Evolutionary conservation across 2,888 invertebrate genomes (phyloP), one percentile per base, ranked within the genome.

Genomic region (Synergus umbraculus): DNA sequence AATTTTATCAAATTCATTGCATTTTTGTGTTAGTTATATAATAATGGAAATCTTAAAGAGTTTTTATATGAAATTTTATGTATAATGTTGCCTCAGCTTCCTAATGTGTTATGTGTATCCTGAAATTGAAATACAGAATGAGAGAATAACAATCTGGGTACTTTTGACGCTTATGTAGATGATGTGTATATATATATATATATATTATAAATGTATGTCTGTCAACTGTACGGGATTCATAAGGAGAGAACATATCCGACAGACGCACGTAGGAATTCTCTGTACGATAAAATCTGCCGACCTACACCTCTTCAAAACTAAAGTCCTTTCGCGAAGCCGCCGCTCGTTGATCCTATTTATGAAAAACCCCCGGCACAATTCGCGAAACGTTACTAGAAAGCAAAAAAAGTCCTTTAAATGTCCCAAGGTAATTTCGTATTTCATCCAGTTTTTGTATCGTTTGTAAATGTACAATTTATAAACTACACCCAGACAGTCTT

Each of bases 241-340:
- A 77, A 66, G 78, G 84, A 78, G 76, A 64, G 76, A 76, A 49
- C 82, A 76, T 82, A 84, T 82, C 83, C 82, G 84, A 84, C 85
- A 81, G 81, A 85, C 85, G 87, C 84, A 85, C 87, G 86, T 83
- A 89, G 87, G 90, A 90, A 90, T 90, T 85, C 85, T 85, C 85
- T 90, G 84, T 89, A 85, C 84, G 90, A 90, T 90, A 89, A 87
- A 86, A 90, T 90, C 90, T 89, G 82, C 90, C 90, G 90, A 89
- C 89, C 87, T 89, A 88, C 89, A 90, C 90, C 89, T 89, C 86
- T 58, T 54, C n/a, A 54, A 69, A 54, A 65, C 29, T 29, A 13
- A 81, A 81, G 78, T 82, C 82, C 83, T 83, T 84, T 84, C 81
- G 81, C 81, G 73, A 84, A 81, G 84, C 85, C 83, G 84, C 81